Evolutionary conservation across 1,140 invertebrate genomes (phyloP).

Genomic region (Atopsyche davidsoni): DNA sequence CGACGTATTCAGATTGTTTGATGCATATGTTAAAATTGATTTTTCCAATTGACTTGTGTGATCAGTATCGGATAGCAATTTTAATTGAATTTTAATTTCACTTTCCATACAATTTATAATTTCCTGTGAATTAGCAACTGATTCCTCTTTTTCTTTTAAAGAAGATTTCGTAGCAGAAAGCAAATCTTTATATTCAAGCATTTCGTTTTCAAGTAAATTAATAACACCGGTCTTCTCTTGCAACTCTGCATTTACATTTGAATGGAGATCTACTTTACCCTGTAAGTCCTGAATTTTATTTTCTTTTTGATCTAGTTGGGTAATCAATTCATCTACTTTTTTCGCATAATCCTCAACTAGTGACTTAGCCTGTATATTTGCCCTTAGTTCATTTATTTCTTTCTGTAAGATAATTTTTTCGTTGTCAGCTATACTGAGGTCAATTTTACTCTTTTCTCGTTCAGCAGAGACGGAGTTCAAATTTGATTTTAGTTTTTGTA

Average conservation of each 20-base stretch:
- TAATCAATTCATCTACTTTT: conserved; percentile 29
- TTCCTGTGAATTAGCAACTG: background rate
- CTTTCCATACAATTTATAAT: no score
- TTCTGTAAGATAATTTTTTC: conserved; percentile 44
- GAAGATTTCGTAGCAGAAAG: background rate
- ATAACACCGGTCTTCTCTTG: no score
- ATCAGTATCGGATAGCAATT: no score
- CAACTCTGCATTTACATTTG: conserved; percentile 31
- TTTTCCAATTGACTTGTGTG: no score
- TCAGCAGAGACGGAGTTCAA: conserved; percentile 36
- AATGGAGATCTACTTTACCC: no score
- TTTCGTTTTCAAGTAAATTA: no score
- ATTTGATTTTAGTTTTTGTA: conserved; percentile 40
- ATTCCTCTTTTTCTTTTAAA: background rate
- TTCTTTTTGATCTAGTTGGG: conserved; percentile 18
- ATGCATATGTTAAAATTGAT: no score
- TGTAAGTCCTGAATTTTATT: background rate
- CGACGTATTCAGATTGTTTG: no score
- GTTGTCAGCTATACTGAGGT: conserved; percentile 44
- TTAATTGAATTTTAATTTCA: no score
- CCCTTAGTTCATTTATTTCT: conserved; percentile 40
- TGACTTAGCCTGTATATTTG: conserved; percentile 26
- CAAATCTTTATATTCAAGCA: background rate
- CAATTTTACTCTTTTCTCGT: conserved; percentile 43
- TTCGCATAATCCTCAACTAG: conserved; percentile 25